These are phyloP conservation scores for Gouania willdenowi DNA, from an alignment of 2,797 vertebrate genomes.

Conservation along the genomic window DNA sequence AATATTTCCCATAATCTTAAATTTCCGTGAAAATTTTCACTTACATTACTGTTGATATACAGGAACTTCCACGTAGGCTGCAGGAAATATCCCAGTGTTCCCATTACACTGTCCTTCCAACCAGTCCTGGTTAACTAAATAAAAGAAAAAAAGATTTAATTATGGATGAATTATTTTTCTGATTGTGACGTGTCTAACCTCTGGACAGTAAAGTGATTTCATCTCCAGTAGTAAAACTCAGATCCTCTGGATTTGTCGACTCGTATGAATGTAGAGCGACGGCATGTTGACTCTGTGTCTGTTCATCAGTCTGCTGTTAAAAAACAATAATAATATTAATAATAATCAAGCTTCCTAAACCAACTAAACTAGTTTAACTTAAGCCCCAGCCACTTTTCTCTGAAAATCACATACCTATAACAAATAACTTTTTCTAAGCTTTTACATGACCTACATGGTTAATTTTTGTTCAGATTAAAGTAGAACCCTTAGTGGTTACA, in stretches of 20 bases:
- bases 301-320: constrained; percentile 11
- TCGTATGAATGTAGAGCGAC: constrained; percentile 83
- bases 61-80: constrained; percentile 75
- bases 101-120: constrained; percentile 87
- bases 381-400: no score
- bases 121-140: constrained; percentile 92
- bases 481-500: no score
- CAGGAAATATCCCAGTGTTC: constrained; percentile 89
- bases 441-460: no score
- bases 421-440: no score
- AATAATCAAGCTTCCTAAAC: no score
- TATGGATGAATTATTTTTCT: neutral
- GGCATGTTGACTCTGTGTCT: constrained; percentile 38
- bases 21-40: no score
- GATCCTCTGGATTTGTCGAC: constrained; percentile 85
- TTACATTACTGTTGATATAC: no score
- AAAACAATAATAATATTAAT: no score
- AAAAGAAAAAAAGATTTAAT: neutral
- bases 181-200: constrained; percentile 60
- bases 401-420: no score
- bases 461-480: no score
- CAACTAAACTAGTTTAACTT: no score
- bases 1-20: no score
- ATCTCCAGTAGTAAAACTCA: constrained; percentile 84
- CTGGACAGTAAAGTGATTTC: constrained; percentile 80